Base-by-base conservation (phyloP, 1,140 invertebrate genomes). In the Colletes latitarsis region DNA sequence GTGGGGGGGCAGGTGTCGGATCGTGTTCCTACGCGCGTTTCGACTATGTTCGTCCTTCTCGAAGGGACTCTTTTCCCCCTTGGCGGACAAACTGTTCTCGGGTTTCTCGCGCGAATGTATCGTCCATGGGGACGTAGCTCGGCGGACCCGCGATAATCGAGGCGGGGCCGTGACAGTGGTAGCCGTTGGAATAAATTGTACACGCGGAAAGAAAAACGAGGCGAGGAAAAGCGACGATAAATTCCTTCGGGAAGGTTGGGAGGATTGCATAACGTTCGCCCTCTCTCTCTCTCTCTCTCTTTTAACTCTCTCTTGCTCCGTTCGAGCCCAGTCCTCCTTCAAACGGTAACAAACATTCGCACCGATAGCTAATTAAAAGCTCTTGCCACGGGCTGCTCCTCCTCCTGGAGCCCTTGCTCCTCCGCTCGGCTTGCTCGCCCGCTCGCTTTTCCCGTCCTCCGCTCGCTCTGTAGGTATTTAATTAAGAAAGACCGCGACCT, bases 261-360 rank as follows among this genome's bases (percentile, higher is more conserved):
- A 88, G 82, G 84, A 90, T 91, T 91, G 89, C 90, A 91, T 91
- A 91, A 91, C 86, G 55, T 41, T 66, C 60, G 19, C n/a, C 58
- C 52, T 52, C 8, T 6, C 41, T 64, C 57, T 66, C 58, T 74
- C 46, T 43, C 58, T 58, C 19, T 12, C 76, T 43, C 67, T 46
- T 57, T 76, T 30, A 30, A 30, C 68, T 84, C 80, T 67, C 84
- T 63, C 52, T 72, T 62, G 63, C 68, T 68, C 39, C n/a, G 67
- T 78, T 39, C n/a, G 57, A 30, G 9, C 3, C 55, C 49, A 46
- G 15, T 19, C 53, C 46, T 46, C 30, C 67, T 76, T 66, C 58
- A 68, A 75, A 85, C n/a, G 57, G 60, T 82, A 63, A 83, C 75
- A 83, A 82, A 82, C 75, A 83, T 85, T 85, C 75, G 49, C 67